phyloP scores from a whole-genome alignment of 35 echinoderm and acorn worm genomes.

The Hemicentrotus pulcherrimus region DNA sequence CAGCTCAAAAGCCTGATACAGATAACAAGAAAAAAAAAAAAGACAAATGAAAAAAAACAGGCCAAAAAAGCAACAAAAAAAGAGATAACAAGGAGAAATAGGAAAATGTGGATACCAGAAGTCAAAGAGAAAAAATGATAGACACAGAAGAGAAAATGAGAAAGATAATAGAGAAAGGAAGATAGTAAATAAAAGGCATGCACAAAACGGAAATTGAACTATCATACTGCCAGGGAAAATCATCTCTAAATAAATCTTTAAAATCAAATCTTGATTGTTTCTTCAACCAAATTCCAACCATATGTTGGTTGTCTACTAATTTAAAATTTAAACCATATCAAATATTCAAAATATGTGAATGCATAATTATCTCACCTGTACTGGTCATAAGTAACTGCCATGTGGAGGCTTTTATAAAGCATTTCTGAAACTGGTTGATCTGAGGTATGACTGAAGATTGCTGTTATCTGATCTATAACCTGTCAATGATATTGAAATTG shows the following conservation, averaged over 20 bases:
- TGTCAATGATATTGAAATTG: not conserved
- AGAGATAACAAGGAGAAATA: too few relatives aligned
- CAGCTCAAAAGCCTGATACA: too few relatives aligned
- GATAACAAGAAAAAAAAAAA: not conserved
- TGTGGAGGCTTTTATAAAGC: conserved; percentile 17
- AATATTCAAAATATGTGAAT: not conserved
- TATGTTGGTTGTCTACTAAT: not conserved
- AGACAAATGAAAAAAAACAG: too few relatives aligned
- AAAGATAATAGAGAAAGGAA: too few relatives aligned
- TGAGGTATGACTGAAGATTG: not conserved
- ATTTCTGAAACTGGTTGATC: not conserved
- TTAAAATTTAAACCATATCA: not conserved
- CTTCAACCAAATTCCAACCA: not conserved
- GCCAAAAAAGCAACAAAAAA: too few relatives aligned
- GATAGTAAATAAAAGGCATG: too few relatives aligned
- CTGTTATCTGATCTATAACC: not conserved
- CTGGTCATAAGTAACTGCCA: conserved; percentile 33
- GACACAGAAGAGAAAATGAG: too few relatives aligned
- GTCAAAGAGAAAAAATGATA: too few relatives aligned
- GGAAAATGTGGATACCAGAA: too few relatives aligned
- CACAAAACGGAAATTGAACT: too few relatives aligned
- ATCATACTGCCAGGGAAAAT: too few relatives aligned
- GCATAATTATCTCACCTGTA: conserved; percentile 15
- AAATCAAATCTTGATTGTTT: not conserved
- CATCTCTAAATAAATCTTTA: not conserved